phyloP scores from a whole-genome alignment of 2,797 vertebrate species.

The Silurus lanzhouensis region DNA sequence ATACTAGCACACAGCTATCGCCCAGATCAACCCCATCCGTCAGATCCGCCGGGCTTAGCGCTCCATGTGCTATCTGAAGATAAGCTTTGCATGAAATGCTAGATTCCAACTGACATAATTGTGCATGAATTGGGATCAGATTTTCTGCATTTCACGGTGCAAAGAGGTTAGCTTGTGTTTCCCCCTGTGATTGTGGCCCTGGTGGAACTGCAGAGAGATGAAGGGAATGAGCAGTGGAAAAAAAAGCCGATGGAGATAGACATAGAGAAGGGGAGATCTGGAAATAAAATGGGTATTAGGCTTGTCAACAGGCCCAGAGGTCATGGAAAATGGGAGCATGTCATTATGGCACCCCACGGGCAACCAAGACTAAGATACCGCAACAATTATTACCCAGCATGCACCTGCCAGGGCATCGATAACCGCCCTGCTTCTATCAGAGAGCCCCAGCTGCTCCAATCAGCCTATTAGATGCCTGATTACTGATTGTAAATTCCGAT shows the following conservation, averaged over 20 bases:
- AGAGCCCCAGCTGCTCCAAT: conserved; percentile 66
- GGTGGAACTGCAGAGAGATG: conserved; percentile 41
- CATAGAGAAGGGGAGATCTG: conserved; percentile 50
- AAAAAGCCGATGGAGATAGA: conserved; percentile 37
- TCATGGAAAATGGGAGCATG: conserved; percentile 67
- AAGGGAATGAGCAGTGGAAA: conserved; percentile 37
- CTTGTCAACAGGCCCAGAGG: conserved; percentile 67
- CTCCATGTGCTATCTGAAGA: conserved; percentile 79
- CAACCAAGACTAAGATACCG: conserved; percentile 63
- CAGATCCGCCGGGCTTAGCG: conserved; percentile 76
- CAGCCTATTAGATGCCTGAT: conserved; percentile 59
- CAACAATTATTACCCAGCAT: conserved; percentile 64
- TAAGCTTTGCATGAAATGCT: conserved; percentile 74
- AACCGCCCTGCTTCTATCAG: conserved; percentile 74
- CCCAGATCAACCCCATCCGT: conserved; percentile 71
- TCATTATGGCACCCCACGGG: conserved; percentile 67
- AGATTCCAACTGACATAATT: conserved; percentile 78
- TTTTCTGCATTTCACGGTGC: conserved; percentile 71
- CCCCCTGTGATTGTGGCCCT: conserved; percentile 66
- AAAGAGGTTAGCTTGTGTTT: conserved; percentile 74
- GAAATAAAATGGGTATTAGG: conserved; percentile 73
- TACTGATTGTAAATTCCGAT: conserved; percentile 60
- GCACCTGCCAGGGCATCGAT: conserved; percentile 74
- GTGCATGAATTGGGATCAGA: conserved; percentile 79
- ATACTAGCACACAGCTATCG: conserved; percentile 80